Conservation (phyloP, 1,140 invertebrate species). For the Eurytemora carolleeae region DNA sequence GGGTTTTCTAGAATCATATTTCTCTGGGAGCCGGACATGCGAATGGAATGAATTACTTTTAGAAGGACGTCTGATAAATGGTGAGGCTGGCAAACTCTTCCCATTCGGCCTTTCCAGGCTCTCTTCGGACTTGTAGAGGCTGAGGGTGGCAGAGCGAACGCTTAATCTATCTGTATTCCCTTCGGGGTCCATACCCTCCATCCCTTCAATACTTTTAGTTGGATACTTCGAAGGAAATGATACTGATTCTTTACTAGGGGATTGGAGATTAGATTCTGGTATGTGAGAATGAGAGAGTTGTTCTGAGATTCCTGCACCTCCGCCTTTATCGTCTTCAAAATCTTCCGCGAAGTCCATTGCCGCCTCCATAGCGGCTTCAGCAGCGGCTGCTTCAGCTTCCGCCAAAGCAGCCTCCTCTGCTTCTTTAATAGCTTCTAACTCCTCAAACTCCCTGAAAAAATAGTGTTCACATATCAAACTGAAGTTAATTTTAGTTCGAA, state of each 20-base stretch:
- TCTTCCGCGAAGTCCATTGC: conserved; percentile 32
- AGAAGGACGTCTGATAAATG: conserved; percentile 44
- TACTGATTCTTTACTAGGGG: neutral
- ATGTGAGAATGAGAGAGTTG: no score
- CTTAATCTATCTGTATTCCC: neutral
- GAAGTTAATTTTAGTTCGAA: no score
- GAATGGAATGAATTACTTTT: conserved; percentile 39
- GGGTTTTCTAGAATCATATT: conserved; percentile 72
- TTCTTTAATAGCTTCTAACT: conserved; percentile 14
- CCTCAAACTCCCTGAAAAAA: conserved; percentile 14
- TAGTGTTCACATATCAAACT: no score
- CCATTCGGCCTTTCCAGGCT: neutral
- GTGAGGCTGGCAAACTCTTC: conserved; percentile 59
- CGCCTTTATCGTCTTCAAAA: neutral
- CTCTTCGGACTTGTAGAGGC: conserved; percentile 2
- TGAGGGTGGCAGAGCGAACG: neutral
- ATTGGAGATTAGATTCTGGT: no score
- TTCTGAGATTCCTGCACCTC: no score
- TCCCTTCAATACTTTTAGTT: no score
- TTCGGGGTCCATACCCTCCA: neutral
- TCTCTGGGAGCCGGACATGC: conserved; percentile 73
- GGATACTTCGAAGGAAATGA: neutral
- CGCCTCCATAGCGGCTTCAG: conserved; percentile 11
- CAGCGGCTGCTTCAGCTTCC: conserved; percentile 48
- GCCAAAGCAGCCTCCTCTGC: conserved; percentile 43